Evolutionary conservation across 2,888 invertebrate species (phyloP), one percentile per base, ranked within the genome.

Genomic region (Sphaerolaimus hirsutus): DNA sequence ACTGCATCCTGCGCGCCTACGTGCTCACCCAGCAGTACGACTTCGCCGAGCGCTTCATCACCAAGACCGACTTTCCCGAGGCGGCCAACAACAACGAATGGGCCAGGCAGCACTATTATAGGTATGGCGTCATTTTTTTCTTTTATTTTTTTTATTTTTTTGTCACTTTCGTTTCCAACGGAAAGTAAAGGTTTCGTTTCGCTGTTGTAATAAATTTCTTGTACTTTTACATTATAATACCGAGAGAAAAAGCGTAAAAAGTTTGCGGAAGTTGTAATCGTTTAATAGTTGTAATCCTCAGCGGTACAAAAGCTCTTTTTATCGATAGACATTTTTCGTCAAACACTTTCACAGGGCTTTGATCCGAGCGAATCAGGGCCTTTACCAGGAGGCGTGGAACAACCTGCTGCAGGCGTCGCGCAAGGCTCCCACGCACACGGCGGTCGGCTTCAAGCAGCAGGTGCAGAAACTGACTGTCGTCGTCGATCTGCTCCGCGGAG

Each of bases 51-150:
- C 93, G 93, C 65, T 72, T 99, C 52, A 89, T 93, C 0, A 80
- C 86, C 50, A 97, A 93, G 66, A 53, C 51, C 37, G 14, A 24
- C 19, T 93, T 83, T 61, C 97, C 97, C 2, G 93, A 93, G 68
- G 77, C 78, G 53, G 91, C 89, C 1, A 86, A 87, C 61, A 97
- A 93, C 66, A 97, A 93, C 70, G 93, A 97, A 64, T 89, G 89
- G 83, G 93, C 97, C 3, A 74, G 97, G 62, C 93, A 83, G 66
- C 72, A 91, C 55, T 97, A 87, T 64, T 97, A 97, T 65, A 72
- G 91, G 60, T 71, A 67, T 66, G 46, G 42, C n/a, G n/a, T n/a
- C n/a, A n/a, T n/a, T n/a, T n/a, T n/a, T n/a, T n/a, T n/a, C n/a
- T n/a, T n/a, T 12, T 45, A n/a, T 19, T 14, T 38, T 17, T 10